These are phyloP conservation scores for Siderastrea radians DNA, from an alignment of 92 coral and sea anemone genomes.

Conservation along the genomic window DNA sequence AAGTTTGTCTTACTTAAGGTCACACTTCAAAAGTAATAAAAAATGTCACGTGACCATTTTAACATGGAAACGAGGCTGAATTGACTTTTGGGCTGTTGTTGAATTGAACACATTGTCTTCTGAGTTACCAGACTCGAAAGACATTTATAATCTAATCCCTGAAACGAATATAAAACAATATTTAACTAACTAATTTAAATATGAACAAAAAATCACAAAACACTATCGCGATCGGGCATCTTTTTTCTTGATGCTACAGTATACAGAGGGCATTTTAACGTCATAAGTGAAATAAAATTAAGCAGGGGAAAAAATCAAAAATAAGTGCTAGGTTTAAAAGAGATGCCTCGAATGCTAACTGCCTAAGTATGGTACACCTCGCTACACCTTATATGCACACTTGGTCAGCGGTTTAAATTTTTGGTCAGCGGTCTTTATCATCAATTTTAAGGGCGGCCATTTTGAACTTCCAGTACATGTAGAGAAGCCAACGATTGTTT, in stretches of 20 bases:
- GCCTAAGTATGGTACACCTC: neutral
- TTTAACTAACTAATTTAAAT: no score
- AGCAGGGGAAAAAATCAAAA: no score
- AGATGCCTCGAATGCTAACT: neutral
- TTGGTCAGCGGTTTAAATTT: conserved; percentile 15
- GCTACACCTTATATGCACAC: neutral
- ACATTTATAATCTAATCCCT: conserved; percentile 6
- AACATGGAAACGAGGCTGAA: conserved; percentile 2
- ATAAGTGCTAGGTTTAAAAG: neutral
- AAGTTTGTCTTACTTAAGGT: neutral
- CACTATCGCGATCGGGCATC: no score
- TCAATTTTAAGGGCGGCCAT: conserved; percentile 42
- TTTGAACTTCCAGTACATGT: conserved; percentile 20
- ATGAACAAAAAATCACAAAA: no score
- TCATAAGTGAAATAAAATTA: no score
- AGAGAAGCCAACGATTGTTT: neutral
- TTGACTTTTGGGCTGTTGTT: neutral
- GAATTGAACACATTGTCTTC: neutral
- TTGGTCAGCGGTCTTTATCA: conserved; percentile 21
- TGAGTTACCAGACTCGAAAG: neutral
- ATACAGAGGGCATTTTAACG: no score
- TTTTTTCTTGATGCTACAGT: no score
- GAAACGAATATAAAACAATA: neutral
- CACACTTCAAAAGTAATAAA: neutral
- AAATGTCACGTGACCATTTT: neutral